Conservation (phyloP, 2,113 vertebrate genomes). For the Empidonax alnorum region DNA sequence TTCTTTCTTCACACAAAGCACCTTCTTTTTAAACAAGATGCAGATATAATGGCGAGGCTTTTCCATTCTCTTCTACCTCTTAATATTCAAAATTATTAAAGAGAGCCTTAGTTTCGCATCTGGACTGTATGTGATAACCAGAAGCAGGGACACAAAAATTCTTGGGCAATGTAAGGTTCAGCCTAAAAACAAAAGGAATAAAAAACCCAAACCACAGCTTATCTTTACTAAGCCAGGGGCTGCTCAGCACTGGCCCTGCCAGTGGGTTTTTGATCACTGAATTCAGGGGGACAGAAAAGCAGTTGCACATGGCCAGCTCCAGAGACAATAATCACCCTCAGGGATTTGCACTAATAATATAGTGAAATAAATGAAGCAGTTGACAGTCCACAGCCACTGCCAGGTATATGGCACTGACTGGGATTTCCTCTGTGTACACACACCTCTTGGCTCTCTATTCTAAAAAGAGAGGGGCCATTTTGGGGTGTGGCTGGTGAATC, state of each 20-base stretch:
- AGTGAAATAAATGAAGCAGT: constrained; percentile 2
- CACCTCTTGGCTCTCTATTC: not conserved
- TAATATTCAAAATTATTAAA: constrained; percentile 43
- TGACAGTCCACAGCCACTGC: not conserved
- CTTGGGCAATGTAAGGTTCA: not conserved
- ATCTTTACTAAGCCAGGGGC: not conserved
- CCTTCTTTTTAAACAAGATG: constrained; percentile 45
- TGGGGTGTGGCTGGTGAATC: not conserved
- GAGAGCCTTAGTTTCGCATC: constrained; percentile 35
- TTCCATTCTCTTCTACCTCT: constrained; percentile 20
- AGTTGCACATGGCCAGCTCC: not conserved
- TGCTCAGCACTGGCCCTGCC: not conserved
- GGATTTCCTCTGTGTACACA: not conserved
- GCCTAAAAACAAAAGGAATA: not conserved
- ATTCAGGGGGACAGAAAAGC: constrained; percentile 12
- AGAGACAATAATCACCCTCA: constrained; percentile 23
- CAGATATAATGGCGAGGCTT: not conserved
- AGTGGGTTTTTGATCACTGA: not conserved
- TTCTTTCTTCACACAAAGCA: constrained; percentile 47
- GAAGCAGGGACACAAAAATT: not conserved
- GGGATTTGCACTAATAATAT: constrained; percentile 18
- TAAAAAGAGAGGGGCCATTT: not conserved
- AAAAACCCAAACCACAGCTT: not conserved
- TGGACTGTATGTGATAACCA: not conserved
- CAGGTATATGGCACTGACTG: not conserved